A percentile compares a stretch with the other conserved stretches of the same genome.
phyloP scores from a whole-genome alignment of 2,113 vertebrate genomes.

The Coryphaenoides rupestris region DNA sequence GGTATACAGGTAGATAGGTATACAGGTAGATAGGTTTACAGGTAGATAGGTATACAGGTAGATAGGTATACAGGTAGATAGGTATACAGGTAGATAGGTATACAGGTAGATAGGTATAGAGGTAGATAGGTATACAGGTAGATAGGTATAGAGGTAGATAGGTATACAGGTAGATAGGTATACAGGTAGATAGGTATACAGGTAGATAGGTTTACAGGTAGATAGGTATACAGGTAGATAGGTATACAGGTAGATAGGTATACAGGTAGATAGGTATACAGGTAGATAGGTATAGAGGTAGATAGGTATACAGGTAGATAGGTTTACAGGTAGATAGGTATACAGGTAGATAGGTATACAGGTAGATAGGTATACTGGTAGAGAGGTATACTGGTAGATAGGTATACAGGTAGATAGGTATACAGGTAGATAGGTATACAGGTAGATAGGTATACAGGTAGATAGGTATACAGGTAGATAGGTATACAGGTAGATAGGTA shows the following conservation, averaged over 20 bases:
- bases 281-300: background rate
- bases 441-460: too few relatives aligned
- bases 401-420: too few relatives aligned
- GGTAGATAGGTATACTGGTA: too few relatives aligned
- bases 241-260: background rate
- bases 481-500: too few relatives aligned
- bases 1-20: background rate
- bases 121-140: background rate
- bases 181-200: background rate
- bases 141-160: background rate
- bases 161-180: background rate
- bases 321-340: background rate
- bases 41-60: background rate
- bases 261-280: background rate
- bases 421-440: too few relatives aligned
- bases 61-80: background rate
- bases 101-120: background rate
- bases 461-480: too few relatives aligned
- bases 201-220: background rate
- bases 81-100: background rate
- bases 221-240: background rate
- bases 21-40: background rate
- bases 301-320: background rate
- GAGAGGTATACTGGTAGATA: too few relatives aligned
- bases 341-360: background rate